Evolutionary conservation across 2,888 invertebrate species (phyloP).

Genomic region (Thereva unica): DNA sequence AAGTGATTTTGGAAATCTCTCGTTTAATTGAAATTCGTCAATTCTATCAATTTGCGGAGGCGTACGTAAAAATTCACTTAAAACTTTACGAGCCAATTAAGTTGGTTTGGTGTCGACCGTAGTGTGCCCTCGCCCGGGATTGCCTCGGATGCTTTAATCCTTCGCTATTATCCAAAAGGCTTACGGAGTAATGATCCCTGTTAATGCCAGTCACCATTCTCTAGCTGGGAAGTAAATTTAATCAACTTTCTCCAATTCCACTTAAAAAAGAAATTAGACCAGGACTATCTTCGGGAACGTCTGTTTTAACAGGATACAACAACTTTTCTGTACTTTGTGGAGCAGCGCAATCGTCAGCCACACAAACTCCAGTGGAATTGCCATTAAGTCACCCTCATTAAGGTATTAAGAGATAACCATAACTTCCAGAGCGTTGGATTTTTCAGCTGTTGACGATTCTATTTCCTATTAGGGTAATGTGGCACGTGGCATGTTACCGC

Average conservation of each 20-base stretch:
- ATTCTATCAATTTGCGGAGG: slow-evolving; percentile 24
- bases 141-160: slow-evolving; percentile 33
- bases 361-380: slow-evolving; percentile 9
- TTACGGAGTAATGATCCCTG: slow-evolving; percentile 39
- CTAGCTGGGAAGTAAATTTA: slow-evolving; percentile 37
- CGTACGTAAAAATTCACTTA: slow-evolving; percentile 23
- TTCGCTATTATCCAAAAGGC: slow-evolving; percentile 38
- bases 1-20: not conserved
- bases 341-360: not conserved
- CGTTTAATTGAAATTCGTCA: slow-evolving; percentile 22
- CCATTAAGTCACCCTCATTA: slow-evolving; percentile 42
- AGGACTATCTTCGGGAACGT: slow-evolving; percentile 22
- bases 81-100: slow-evolving; percentile 34
- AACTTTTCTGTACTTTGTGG: not conserved
- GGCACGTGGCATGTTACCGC: too few relatives aligned
- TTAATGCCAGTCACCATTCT: slow-evolving; percentile 32
- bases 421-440: slow-evolving; percentile 40
- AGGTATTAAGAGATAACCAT: slow-evolving; percentile 45
- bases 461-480: too few relatives aligned
- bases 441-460: not conserved
- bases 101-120: slow-evolving; percentile 28
- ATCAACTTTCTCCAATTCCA: slow-evolving; percentile 38
- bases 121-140: slow-evolving; percentile 32
- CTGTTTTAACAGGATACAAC: slow-evolving; percentile 19
- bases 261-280: slow-evolving; percentile 30